These are phyloP conservation scores for Drosophila malerkotliana DNA, from an alignment of 1,140 invertebrate species.

Conservation along the genomic window DNA sequence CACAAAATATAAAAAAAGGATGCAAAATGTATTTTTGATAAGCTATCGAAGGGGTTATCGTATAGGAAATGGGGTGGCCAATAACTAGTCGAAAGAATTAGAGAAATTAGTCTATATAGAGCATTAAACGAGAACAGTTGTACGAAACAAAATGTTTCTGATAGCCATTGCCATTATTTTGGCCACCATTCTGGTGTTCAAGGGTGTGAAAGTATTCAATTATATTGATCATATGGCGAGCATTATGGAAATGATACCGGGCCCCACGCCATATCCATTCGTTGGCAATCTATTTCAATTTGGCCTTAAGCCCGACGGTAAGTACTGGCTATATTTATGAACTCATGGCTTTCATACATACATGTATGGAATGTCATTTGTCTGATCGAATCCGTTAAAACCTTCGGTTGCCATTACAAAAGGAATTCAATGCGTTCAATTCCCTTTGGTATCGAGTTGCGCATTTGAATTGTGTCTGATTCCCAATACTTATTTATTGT, in stretches of 20 bases:
- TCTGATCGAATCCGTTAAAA: neutral
- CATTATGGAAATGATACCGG: conserved; percentile 82
- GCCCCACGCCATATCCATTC: conserved; percentile 78
- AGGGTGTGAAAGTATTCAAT: conserved; percentile 74
- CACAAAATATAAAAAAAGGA: conserved; percentile 11
- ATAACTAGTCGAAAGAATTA: conserved; percentile 18
- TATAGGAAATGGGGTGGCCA: conserved; percentile 21
- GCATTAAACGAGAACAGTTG: conserved; percentile 25
- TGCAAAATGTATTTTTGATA: conserved; percentile 37
- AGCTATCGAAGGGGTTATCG: conserved; percentile 50
- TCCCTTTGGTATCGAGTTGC: conserved; percentile 14
- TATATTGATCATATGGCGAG: conserved; percentile 78
- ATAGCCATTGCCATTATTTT: conserved; percentile 64
- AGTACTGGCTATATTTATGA: conserved; percentile 73
- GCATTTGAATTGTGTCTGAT: conserved; percentile 30
- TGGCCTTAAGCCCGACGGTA: conserved; percentile 76
- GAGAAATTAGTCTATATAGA: conserved; percentile 36
- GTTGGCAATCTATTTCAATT: conserved; percentile 80
- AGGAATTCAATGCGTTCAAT: conserved; percentile 24
- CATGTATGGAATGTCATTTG: conserved; percentile 1
- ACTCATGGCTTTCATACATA: conserved; percentile 34
- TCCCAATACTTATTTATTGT: conserved; percentile 22
- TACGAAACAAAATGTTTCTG: conserved; percentile 61
- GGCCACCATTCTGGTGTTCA: conserved; percentile 69
- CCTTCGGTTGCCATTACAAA: conserved; percentile 8